These are phyloP conservation scores for Coregonus ussuriensis DNA, from an alignment of 2,797 vertebrate genomes.

Conservation along the genomic window DNA sequence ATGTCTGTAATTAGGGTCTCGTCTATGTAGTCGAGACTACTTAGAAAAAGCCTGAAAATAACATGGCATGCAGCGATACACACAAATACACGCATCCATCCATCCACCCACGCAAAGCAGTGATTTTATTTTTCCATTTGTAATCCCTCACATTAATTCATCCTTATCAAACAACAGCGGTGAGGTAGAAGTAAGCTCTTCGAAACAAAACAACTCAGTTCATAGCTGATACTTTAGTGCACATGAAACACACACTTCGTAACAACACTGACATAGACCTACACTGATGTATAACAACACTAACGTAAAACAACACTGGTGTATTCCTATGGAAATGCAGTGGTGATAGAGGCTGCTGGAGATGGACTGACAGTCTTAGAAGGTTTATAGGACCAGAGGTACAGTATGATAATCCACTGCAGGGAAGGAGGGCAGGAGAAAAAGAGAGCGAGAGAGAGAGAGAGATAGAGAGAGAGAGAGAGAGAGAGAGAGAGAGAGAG, in stretches of 20 bases:
- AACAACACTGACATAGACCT: too few species aligned
- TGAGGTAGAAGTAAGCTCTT: not conserved
- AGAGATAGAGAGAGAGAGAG: not conserved
- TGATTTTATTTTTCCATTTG: not conserved
- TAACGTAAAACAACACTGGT: not conserved
- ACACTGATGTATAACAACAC: too few species aligned
- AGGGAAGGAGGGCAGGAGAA: not conserved
- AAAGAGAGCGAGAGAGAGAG: not conserved
- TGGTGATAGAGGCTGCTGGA: slow-evolving; percentile 21
- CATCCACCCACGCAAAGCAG: not conserved
- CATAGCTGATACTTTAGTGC: not conserved
- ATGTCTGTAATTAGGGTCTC: slow-evolving; percentile 62
- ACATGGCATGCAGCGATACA: not conserved
- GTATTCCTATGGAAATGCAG: not conserved
- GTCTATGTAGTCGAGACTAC: slow-evolving; percentile 32
- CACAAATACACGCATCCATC: not conserved
- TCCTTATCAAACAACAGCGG: not conserved
- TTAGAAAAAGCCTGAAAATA: not conserved
- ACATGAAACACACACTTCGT: too few species aligned
- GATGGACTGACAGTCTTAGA: slow-evolving; percentile 39
- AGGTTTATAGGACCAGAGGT: slow-evolving; percentile 55
- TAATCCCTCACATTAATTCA: not conserved
- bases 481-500: not conserved
- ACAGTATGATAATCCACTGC: too few species aligned
- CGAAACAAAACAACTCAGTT: not conserved